phyloP scores from a whole-genome alignment of 2,113 vertebrate genomes.

The Myrmecophaga tridactyla region DNA sequence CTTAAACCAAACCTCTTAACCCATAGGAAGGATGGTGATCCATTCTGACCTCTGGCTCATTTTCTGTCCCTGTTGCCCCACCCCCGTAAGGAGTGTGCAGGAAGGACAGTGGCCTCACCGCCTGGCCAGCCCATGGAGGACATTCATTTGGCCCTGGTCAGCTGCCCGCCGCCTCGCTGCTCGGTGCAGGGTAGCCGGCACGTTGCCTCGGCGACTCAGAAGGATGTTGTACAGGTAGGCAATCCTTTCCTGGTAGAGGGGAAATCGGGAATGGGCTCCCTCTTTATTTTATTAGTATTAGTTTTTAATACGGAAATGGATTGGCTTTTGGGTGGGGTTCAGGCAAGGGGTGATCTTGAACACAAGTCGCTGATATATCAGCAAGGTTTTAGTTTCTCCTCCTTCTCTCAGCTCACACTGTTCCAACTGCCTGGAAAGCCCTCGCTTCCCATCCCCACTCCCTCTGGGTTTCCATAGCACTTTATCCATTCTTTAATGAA shows the following conservation, averaged over 20 bases:
- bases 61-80: background rate
- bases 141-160: background rate
- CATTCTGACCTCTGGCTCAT: background rate
- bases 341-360: no score
- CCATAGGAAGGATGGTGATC: background rate
- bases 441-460: background rate
- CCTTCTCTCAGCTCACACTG: background rate
- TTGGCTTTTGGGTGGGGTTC: no score
- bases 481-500: background rate
- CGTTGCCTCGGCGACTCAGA: conserved; percentile 81
- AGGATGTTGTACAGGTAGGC: conserved; percentile 86
- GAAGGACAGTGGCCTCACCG: conserved; percentile 72
- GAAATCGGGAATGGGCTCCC: no score
- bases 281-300: no score
- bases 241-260: conserved; percentile 83
- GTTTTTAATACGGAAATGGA: no score
- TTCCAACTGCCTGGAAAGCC: background rate
- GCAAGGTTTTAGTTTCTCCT: background rate
- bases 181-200: conserved; percentile 70
- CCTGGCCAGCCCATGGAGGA: conserved; percentile 77
- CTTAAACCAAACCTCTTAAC: background rate
- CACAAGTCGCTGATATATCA: no score
- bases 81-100: background rate
- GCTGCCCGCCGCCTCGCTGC: background rate
- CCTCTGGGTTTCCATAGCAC: background rate